Conservation (phyloP, 2,888 invertebrate genomes). For the Dynastes tityus region DNA sequence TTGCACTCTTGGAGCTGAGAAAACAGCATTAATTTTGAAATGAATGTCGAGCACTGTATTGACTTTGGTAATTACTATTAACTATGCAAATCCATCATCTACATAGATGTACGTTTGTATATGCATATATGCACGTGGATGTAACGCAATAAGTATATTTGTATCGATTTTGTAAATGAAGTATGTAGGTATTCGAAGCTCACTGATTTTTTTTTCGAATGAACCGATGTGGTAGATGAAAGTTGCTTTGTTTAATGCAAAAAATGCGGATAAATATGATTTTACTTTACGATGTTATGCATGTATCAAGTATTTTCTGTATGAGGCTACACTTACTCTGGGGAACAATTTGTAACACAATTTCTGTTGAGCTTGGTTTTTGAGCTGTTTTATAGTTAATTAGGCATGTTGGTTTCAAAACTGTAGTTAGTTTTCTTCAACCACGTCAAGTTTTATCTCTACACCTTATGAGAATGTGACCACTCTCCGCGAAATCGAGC, state of each 20-base stretch:
- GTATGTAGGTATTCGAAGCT: not conserved
- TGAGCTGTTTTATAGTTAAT: no score
- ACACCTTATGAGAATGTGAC: no score
- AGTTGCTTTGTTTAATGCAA: not conserved
- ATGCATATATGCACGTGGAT: no score
- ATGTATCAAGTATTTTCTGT: not conserved
- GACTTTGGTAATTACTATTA: slow-evolving; percentile 29
- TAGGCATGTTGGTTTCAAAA: no score
- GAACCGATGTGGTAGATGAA: not conserved
- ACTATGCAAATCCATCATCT: slow-evolving; percentile 17
- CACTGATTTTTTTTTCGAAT: not conserved
- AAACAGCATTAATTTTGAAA: slow-evolving; percentile 19
- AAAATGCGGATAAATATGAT: not conserved
- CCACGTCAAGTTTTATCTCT: no score
- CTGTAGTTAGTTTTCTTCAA: no score
- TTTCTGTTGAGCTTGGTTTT: no score
- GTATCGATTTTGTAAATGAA: slow-evolving; percentile 18
- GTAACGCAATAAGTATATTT: not conserved
- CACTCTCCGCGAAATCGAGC: no score
- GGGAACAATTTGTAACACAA: no score
- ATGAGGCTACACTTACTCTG: not conserved
- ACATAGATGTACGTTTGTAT: slow-evolving; percentile 5
- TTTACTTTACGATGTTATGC: not conserved
- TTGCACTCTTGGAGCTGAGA: not conserved
- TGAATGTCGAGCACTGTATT: slow-evolving; percentile 1